phyloP scores from a whole-genome alignment of 2,888 invertebrate genomes.

The Sepiola atlantica region DNA sequence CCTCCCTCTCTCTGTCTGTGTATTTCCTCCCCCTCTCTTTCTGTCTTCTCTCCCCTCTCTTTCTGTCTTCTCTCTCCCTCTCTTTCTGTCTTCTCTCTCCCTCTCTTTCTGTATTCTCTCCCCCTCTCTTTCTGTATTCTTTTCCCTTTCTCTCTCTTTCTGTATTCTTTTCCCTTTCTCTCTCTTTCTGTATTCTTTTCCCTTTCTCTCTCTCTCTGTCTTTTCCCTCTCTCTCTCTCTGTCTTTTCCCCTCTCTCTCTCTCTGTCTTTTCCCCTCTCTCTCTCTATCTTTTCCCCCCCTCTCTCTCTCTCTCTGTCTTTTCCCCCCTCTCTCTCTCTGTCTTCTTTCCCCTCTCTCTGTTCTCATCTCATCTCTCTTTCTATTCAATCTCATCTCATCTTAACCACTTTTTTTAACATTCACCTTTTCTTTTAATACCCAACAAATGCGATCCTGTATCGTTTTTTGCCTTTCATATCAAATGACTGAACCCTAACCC shows the following conservation, averaged over 20 bases:
- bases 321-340: not conserved
- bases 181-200: not conserved
- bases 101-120: no score
- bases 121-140: no score
- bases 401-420: not conserved
- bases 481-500: not conserved
- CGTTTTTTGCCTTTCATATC: not conserved
- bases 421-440: not conserved
- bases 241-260: not conserved
- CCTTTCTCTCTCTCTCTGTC: not conserved
- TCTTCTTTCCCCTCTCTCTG: not conserved
- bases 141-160: not conserved
- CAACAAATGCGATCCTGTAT: not conserved
- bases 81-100: no score
- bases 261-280: not conserved
- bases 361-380: not conserved
- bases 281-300: not conserved
- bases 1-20: no score
- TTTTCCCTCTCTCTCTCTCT: not conserved
- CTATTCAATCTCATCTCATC: not conserved
- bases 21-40: not conserved
- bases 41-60: not conserved
- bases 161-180: not conserved
- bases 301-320: no score
- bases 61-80: not conserved